Evolutionary conservation across 2,797 vertebrate species (phyloP).

Genomic region (Anomalospiza imberbis): DNA sequence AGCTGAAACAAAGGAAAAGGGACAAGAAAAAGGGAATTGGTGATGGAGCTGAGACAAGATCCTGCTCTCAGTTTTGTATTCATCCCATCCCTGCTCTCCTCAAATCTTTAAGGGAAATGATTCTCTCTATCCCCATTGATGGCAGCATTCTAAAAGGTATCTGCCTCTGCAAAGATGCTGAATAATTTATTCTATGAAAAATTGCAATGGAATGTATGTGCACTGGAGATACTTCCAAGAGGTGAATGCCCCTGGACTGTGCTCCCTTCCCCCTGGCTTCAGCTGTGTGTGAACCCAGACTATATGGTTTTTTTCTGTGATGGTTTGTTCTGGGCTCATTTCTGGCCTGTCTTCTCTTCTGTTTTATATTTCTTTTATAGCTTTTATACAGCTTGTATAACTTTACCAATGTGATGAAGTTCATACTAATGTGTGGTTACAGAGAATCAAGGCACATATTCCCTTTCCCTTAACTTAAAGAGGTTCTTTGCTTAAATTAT

Average conservation of each 20-base stretch:
- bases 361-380: not conserved
- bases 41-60: not conserved
- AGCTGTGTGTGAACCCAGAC: not conserved
- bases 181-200: not conserved
- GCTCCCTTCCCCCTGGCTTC: not conserved
- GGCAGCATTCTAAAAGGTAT: not conserved
- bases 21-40: not conserved
- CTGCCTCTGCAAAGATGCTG: not conserved
- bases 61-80: not conserved
- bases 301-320: fast-evolving
- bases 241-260: not conserved
- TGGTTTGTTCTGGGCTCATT: not conserved
- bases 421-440: not conserved
- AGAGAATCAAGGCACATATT: fast-evolving
- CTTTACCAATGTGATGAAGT: not conserved
- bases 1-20: not conserved
- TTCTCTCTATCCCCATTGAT: not conserved
- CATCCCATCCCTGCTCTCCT: not conserved
- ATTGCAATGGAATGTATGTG: not conserved
- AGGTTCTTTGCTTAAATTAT: not conserved
- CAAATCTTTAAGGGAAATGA: not conserved
- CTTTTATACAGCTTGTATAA: not conserved
- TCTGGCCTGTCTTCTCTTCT: not conserved
- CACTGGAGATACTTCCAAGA: not conserved
- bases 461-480: not conserved